Evolutionary conservation across 2,797 vertebrate species (phyloP), one percentile per base, ranked within the genome.

Genomic region (Periparus ater): DNA sequence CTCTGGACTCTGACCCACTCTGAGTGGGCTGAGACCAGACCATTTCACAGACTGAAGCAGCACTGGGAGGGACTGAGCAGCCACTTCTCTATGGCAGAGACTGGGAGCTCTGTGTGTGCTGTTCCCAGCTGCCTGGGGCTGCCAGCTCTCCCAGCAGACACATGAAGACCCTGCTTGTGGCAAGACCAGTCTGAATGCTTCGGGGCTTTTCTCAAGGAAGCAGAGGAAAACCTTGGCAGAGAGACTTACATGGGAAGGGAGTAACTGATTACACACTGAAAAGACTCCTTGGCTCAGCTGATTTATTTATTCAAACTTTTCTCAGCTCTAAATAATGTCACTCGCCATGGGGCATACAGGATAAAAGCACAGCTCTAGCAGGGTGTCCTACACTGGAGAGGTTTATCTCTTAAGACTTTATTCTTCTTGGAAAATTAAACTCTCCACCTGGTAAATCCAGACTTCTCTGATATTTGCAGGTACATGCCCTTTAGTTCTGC

Each of bases 131-230:
- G 13, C 75, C 67, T 17, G 23, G 78, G 53, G 32, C 68, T 74
- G 38, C 32, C 54, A 54, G 44, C 18, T 62, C 66, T 70, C 51
- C 67, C 55, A 47, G 80, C 42, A 91, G 71, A 66, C 1, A 1
- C 3, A 2, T 21, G 71, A 23, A 79, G 61, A 67, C 45, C 40
- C 60, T 79, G 60, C 57, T 17, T 42, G 50, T 67, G 68, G 61
- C 23, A 73, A 40, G 63, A 73, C 34, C 50, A 57, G 32, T 61
- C 81, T 77, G 84, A 73, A 82, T 47, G 67, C 74, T 94, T 79
- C 74, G 74, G 65, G 65, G 78, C 30, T 57, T 92, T 94, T 91
- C 71, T 89, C 65, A 51, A 60, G 80, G 93, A 93, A 91, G 45
- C 57, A 82, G 61, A 61, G 47, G 44, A 72, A 91, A 89, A 74